Conservation (phyloP, 2,113 vertebrate genomes). For the Rousettus leschenaultii region DNA sequence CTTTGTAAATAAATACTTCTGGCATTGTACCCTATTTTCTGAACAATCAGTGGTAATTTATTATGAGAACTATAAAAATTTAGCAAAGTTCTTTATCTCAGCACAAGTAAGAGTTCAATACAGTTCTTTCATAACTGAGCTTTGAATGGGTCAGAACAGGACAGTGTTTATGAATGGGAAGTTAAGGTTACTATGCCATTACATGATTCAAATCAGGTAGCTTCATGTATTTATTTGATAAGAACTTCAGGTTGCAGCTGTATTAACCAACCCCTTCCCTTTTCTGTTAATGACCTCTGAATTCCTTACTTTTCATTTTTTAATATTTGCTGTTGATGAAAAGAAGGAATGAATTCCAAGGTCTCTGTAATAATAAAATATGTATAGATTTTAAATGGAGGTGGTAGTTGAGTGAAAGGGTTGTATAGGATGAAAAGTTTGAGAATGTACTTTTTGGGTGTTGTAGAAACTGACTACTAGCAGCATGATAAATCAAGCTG, state of each 20-base stretch:
- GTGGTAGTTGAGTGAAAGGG: background rate
- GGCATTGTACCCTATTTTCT: background rate
- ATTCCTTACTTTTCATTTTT: constrained; percentile 35
- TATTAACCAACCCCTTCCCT: background rate
- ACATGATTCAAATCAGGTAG: background rate
- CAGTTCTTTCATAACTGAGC: background rate
- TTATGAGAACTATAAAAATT: constrained; percentile 19
- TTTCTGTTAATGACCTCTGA: background rate
- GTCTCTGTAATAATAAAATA: background rate
- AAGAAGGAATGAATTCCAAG: background rate
- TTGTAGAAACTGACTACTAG: background rate
- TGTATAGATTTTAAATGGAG: background rate
- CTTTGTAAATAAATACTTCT: background rate
- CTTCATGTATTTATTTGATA: background rate
- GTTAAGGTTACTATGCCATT: background rate
- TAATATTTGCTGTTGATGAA: constrained; percentile 11
- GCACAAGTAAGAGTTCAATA: background rate
- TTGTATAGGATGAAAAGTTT: background rate
- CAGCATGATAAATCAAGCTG: background rate
- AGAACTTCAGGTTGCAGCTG: background rate
- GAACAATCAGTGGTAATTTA: constrained; percentile 31
- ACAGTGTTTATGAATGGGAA: background rate
- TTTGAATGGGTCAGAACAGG: background rate
- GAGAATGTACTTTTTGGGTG: background rate
- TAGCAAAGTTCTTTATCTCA: constrained; percentile 26